Evolutionary conservation across 2,888 invertebrate genomes (phyloP).

Genomic region (Acleris sparsana): DNA sequence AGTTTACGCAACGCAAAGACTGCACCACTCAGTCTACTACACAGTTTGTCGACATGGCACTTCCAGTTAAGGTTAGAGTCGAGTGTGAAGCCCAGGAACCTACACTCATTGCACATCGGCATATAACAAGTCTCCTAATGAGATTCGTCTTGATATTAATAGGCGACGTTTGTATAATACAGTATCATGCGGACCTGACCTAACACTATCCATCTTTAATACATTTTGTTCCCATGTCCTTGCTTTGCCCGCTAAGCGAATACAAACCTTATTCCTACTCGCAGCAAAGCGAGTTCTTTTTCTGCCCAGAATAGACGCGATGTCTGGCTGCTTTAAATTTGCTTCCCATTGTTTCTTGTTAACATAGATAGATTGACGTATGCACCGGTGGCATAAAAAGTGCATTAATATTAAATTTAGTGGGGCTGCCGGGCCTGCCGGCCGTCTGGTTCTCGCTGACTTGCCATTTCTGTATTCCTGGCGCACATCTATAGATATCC

Average conservation of each 20-base stretch:
- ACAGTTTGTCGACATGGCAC: no score
- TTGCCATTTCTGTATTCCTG: no score
- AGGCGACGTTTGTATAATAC: conserved; percentile 6
- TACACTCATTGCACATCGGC: no score
- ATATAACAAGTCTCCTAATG: no score
- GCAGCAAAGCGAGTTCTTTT: conserved; percentile 4
- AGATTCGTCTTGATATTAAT: conserved; percentile 3
- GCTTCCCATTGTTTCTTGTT: conserved; percentile 8
- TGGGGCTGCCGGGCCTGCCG: background rate
- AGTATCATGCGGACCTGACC: conserved; percentile 23
- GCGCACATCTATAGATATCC: no score
- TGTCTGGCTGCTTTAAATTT: conserved; percentile 30
- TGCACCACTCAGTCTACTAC: no score
- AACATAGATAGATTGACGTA: conserved; percentile 14
- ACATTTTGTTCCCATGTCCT: conserved; percentile 9
- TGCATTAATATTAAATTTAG: conserved; percentile 1
- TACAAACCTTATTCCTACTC: background rate
- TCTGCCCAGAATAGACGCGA: background rate
- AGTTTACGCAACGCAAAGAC: no score
- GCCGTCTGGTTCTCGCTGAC: no score
- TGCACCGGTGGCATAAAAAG: conserved; percentile 3
- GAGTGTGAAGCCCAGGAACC: no score
- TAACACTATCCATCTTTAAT: conserved; percentile 21
- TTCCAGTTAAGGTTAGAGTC: no score
- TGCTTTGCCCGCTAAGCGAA: conserved; percentile 6